phyloP scores from a whole-genome alignment of 2,888 invertebrate genomes.

The Boloria euphrosyne region DNA sequence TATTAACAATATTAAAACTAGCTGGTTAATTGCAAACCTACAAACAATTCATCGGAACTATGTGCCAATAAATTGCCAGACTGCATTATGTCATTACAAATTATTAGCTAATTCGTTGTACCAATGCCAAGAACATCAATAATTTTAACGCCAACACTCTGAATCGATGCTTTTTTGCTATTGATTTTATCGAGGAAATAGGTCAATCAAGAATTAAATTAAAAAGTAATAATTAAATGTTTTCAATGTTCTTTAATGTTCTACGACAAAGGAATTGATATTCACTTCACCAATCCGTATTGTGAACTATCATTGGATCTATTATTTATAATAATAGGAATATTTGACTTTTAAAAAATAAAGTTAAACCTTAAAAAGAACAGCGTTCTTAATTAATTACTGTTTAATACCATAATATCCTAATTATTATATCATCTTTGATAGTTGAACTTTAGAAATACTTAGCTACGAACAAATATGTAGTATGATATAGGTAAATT shows the following conservation, averaged over 20 bases:
- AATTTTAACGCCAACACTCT: constrained; percentile 4
- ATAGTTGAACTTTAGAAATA: too few species aligned
- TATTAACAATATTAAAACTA: not conserved
- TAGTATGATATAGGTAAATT: not conserved
- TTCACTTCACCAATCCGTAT: not conserved
- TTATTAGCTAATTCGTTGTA: constrained; percentile 18
- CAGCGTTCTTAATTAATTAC: too few species aligned
- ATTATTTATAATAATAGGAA: not conserved
- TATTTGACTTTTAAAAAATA: not conserved
- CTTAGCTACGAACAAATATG: not conserved
- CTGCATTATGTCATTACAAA: constrained; percentile 11
- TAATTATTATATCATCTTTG: too few species aligned
- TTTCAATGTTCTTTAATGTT: too few species aligned
- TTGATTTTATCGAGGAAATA: too few species aligned
- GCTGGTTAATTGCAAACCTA: constrained; percentile 1
- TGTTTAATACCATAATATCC: too few species aligned
- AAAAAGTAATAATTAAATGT: too few species aligned
- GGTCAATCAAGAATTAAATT: too few species aligned
- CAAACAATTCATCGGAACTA: not conserved
- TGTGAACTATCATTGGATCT: not conserved
- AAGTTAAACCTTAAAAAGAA: not conserved
- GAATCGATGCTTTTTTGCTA: not conserved
- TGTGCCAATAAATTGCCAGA: constrained; percentile 12
- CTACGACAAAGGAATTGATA: too few species aligned
- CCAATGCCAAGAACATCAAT: constrained; percentile 25